Base-by-base conservation (phyloP, 1,140 invertebrate genomes). In the Camponotus vicinus region DNA sequence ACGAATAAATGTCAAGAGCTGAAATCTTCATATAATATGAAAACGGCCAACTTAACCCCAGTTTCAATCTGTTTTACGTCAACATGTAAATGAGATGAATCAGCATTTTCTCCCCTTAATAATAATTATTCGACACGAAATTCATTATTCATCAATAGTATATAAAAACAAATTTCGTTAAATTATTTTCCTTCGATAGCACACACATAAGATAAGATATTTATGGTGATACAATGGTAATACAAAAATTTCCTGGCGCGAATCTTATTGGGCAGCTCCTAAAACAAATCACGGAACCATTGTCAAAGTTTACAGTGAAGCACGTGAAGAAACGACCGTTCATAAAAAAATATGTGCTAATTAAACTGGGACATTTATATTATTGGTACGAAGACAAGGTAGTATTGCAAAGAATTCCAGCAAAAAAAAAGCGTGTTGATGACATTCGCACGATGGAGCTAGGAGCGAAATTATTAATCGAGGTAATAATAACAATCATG, bases 261-360 rank as follows among this genome's bases (percentile, higher is more conserved):
- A 83, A 45, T 15, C 70, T 84, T n/a, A 45, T 76, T 18, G 27
- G 40, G 8, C 27, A 40, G 42, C 0, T 84, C 6, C 1, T 84
- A 55, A 84, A 8, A 52, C 80, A 76, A 76, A 42, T 84, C n/a
- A 63, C 57, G 13, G 13, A 64, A 32, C 80, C 80, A 21, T 34
- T 84, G 42, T 84, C 80, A n/a, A 75, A 13, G 32, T 13, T 27
- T 27, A 76, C 75, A 73, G 27, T 84, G 8, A 84, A n/a, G 4
- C 40, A 27, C 13, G 40, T 40, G 11, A 76, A 76, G 55, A 76
- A 64, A 27, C 71, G 15, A 2, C 80, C 80, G 40, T 21, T 84
- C 7, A 2, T 84, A 37, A 76, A 42, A 63, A 84, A 84, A 76
- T 63, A 84, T 27, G n/a, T 84, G 1, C 55, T 83, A 27, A 59